Evolutionary conservation across 2,797 vertebrate genomes (phyloP).

Genomic region (Alauda arvensis): DNA sequence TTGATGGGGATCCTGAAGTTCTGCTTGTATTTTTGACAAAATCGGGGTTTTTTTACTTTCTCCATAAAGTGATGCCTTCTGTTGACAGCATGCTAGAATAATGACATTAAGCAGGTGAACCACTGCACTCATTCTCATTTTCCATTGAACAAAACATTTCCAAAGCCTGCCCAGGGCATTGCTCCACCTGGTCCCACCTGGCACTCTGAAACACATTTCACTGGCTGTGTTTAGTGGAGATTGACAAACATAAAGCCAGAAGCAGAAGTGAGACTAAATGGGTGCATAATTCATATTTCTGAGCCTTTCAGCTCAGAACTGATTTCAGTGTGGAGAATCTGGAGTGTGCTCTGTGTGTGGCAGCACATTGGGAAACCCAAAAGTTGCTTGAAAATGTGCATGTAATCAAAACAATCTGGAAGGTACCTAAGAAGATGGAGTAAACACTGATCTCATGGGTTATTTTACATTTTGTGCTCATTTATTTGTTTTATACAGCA

Average conservation of each 20-base stretch:
- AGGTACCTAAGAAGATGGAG: not conserved
- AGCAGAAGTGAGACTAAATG: not conserved
- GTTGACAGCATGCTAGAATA: not conserved
- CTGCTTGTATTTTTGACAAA: not conserved
- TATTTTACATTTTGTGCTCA: not conserved
- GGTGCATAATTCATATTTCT: not conserved
- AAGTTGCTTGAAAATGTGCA: not conserved
- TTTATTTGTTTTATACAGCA: not conserved
- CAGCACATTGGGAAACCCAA: not conserved
- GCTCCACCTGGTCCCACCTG: not conserved
- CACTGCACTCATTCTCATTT: not conserved
- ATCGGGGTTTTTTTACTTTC: not conserved
- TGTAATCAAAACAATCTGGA: not conserved
- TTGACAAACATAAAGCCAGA: not conserved
- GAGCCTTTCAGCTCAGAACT: not conserved
- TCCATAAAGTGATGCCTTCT: not conserved
- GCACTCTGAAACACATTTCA: not conserved
- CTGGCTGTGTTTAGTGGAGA: not conserved
- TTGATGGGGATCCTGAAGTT: not conserved
- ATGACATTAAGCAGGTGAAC: not conserved
- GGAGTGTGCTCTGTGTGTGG: not conserved
- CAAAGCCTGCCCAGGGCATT: not conserved
- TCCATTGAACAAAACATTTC: not conserved
- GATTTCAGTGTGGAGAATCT: conserved; percentile 5
- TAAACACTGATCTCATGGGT: not conserved